phyloP scores from a whole-genome alignment of 2,113 vertebrate species.

The Lonchura striata region DNA sequence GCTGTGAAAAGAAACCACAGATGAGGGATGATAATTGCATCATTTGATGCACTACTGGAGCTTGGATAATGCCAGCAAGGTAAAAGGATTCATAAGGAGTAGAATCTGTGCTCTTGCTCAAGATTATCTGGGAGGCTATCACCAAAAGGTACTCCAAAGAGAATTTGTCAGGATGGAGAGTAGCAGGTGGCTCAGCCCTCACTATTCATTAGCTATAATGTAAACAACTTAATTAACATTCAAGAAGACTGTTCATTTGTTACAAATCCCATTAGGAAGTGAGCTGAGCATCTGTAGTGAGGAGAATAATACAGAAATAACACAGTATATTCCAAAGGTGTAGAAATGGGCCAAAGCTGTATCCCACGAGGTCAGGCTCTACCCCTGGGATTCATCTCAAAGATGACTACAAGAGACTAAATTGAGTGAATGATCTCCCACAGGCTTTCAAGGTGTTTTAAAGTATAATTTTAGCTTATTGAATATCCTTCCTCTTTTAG shows the following conservation, averaged over 20 bases:
- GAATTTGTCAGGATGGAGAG: not conserved
- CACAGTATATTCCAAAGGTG: not conserved
- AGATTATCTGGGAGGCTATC: not conserved
- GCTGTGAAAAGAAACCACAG: not conserved
- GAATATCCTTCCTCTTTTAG: not conserved
- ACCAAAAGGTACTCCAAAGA: not conserved
- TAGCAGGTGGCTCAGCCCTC: not conserved
- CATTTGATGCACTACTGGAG: not conserved
- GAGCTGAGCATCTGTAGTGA: not conserved
- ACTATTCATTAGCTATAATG: not conserved
- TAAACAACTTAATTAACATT: slow-evolving; percentile 4
- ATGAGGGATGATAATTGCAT: not conserved
- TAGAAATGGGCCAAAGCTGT: not conserved
- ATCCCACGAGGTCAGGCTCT: not conserved
- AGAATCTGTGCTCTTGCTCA: not conserved
- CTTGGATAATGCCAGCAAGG: not conserved
- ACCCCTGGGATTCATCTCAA: not conserved
- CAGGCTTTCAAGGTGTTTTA: not conserved
- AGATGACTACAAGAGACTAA: not conserved
- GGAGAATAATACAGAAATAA: not conserved
- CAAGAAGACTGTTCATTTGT: not conserved
- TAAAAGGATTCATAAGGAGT: not conserved
- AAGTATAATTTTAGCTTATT: not conserved
- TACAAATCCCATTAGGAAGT: not conserved
- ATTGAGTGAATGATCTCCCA: not conserved